A percentile compares a stretch with the other conserved stretches of the same genome.
Evolutionary conservation across 2,113 vertebrate genomes (phyloP).

Genomic region (Rhadina sibilatrix): DNA sequence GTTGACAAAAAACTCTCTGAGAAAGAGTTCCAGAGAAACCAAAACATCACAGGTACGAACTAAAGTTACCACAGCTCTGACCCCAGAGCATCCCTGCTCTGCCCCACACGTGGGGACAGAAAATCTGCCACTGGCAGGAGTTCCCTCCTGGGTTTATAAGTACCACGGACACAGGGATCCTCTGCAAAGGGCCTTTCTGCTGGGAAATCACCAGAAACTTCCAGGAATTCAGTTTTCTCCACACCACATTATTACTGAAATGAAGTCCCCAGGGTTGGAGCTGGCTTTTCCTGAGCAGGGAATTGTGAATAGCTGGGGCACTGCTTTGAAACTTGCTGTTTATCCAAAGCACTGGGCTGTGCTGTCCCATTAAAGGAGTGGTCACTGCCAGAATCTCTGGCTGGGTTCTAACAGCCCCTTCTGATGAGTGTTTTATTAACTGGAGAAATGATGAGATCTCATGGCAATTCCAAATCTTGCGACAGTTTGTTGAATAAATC

Average conservation of each 20-base stretch:
- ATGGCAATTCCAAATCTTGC: not conserved
- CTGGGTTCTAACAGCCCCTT: not conserved
- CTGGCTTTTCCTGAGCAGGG: not conserved
- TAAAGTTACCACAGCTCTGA: not conserved
- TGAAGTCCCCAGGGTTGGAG: not conserved
- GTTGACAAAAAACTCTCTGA: no score
- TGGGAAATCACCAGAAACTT: not conserved
- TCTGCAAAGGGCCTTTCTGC: not conserved
- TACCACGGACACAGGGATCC: not conserved
- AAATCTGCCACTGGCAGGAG: not conserved
- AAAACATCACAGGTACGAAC: no score
- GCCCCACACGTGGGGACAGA: rapidly evolving
- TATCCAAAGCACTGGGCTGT: not conserved
- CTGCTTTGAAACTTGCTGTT: not conserved
- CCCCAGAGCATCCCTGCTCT: not conserved
- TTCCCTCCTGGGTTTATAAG: not conserved
- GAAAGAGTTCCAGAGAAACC: no score
- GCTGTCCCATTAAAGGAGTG: not conserved
- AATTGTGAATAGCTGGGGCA: not conserved
- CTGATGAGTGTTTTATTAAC: slow-evolving; percentile 52
- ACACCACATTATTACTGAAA: not conserved
- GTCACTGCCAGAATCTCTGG: not conserved
- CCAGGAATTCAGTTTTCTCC: not conserved
- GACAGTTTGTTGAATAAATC: not conserved
- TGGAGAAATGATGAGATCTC: slow-evolving; percentile 10